Base-by-base conservation (phyloP, 2,888 invertebrate species). In the Melieria crassipennis region DNA sequence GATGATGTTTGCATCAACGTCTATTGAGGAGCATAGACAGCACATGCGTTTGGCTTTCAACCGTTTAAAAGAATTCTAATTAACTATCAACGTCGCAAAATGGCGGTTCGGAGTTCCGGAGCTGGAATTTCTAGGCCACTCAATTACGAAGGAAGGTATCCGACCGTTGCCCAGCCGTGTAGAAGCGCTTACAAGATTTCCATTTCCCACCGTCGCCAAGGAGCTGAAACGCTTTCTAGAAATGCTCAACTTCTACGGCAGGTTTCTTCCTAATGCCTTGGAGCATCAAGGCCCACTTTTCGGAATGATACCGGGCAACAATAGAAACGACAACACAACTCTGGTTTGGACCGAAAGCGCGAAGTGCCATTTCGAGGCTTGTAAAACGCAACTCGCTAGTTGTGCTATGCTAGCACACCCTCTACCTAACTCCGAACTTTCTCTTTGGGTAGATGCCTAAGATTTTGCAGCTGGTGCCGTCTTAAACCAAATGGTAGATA, bases 381-480 rank as follows among this genome's bases (percentile, higher is more conserved):
- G 62, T 5, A 67, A 69, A 63, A n/a, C 43, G 4, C 69, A 65
- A 9, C 72, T 73, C 30, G 69, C 69, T 10, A 48, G 72, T 4
- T 69, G 71, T 5, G 52, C 66, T 42, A 46, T 68, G 43, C 43
- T 72, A 7, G 70, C 55, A 4, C 65, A 69, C 48, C 71, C 65
- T 45, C 55, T 50, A n/a, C n/a, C 46, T 55, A 56, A 69, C 9
- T 60, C 61, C 9, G 68, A 73, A 55, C 48, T 69, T 10, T 78
- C 72, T 30, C 52, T 74, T 5, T 71, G 69, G 50, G 74, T 73
- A 52, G 72, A 73, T 63, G 86, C 86, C 2, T 87, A 86, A 0
- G 83, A 85, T 64, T 72, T 60, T 1, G 81, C 85, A 4, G 79
- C 85, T 5, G 86, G 86, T 1, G 85, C 84, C 1, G 83, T 80